Conservation (phyloP, 2,888 invertebrate species). For the Periphyllus acericola region DNA sequence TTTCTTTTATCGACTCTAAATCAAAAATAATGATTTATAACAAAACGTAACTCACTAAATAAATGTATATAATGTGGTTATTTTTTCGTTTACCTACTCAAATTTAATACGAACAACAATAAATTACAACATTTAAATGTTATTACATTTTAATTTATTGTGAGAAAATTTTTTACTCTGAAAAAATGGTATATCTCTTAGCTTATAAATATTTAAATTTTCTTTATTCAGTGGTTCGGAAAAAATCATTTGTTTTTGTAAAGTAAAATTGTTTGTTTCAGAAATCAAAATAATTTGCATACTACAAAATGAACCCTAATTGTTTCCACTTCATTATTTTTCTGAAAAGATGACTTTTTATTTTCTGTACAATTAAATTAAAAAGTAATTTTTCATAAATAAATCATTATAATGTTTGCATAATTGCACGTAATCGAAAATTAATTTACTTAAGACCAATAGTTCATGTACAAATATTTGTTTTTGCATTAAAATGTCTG, state of each 20-base stretch:
- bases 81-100: neutral
- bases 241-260: constrained; percentile 24
- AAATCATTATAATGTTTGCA: neutral
- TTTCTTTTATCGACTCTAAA: too few relatives aligned
- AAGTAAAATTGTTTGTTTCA: constrained; percentile 24
- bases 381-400: neutral
- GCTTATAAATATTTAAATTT: constrained; percentile 43
- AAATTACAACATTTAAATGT: constrained; percentile 32
- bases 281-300: constrained; percentile 35
- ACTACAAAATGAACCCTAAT: neutral
- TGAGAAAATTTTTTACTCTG: neutral
- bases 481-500: too few relatives aligned
- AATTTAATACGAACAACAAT: constrained; percentile 1
- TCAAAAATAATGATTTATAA: too few relatives aligned
- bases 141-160: constrained; percentile 27
- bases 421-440: too few relatives aligned
- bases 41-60: neutral
- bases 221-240: constrained; percentile 15
- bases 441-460: too few relatives aligned
- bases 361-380: neutral
- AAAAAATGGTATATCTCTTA: neutral
- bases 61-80: neutral
- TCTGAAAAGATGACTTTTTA: neutral
- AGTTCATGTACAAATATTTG: too few relatives aligned
- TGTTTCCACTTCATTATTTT: constrained; percentile 13